These are phyloP conservation scores for Aptenodytes forsteri DNA, from an alignment of 2,113 vertebrate genomes.

Conservation along the genomic window DNA sequence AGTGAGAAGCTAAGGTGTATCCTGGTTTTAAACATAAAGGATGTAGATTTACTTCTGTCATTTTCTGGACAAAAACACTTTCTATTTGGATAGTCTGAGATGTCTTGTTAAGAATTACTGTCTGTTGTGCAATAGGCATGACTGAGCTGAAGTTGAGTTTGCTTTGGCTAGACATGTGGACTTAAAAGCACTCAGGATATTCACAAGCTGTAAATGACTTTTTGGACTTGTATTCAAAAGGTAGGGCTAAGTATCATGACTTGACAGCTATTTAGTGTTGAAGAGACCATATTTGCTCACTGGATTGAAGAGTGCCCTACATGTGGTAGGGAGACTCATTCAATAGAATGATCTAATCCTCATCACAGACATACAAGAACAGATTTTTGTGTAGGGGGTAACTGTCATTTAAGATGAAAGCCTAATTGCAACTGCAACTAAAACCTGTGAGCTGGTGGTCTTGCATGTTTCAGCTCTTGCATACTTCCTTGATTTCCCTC, in stretches of 20 bases:
- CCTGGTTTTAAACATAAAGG: not conserved
- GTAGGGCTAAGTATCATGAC: not conserved
- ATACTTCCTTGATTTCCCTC: not conserved
- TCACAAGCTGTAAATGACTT: not conserved
- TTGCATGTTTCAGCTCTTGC: not conserved
- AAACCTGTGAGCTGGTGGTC: not conserved
- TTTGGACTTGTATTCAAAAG: not conserved
- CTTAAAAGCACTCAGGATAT: not conserved
- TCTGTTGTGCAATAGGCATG: not conserved
- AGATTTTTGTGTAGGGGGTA: not conserved
- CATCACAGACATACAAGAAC: not conserved
- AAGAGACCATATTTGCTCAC: not conserved
- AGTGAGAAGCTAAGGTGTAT: not conserved
- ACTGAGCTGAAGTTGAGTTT: not conserved
- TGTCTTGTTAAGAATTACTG: not conserved
- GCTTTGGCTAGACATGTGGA: not conserved
- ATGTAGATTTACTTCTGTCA: not conserved
- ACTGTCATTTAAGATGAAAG: not conserved
- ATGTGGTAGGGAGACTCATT: not conserved
- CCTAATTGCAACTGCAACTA: not conserved
- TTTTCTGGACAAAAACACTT: not conserved
- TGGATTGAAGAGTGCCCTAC: not conserved
- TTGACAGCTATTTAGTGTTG: not conserved
- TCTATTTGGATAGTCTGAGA: not conserved
- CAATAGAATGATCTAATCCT: not conserved